Evolutionary conservation across 92 coral and sea anemone genomes (phyloP).

Genomic region (Zoanthus gigantus): DNA sequence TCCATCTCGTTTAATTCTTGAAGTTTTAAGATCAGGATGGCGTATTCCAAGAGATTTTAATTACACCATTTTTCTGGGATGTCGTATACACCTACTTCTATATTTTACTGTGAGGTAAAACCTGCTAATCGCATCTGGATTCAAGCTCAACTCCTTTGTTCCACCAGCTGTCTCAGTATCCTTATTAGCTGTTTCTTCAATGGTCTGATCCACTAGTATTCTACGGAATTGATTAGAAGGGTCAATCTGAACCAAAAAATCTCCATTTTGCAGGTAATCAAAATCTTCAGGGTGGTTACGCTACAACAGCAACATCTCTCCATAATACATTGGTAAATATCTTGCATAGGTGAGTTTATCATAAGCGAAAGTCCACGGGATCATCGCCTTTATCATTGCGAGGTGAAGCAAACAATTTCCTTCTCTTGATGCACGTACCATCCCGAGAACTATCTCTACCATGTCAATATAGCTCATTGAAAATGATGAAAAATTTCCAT

Average conservation of each 20-base stretch:
- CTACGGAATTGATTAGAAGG: conserved; percentile 15
- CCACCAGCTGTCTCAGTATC: conserved; percentile 16
- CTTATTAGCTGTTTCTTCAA: neutral
- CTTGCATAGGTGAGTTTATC: conserved; percentile 27
- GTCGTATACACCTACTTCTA: neutral
- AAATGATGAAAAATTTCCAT: conserved; percentile 30
- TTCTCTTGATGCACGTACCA: conserved; percentile 44
- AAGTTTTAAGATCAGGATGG: conserved; percentile 13
- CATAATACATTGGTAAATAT: conserved; percentile 22
- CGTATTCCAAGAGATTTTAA: neutral
- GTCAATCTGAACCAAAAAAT: neutral
- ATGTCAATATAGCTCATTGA: conserved; percentile 38
- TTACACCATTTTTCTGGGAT: conserved; percentile 27
- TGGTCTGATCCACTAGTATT: neutral
- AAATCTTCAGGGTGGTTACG: conserved; percentile 27
- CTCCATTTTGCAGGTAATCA: neutral
- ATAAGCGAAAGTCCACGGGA: conserved; percentile 50
- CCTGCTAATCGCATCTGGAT: conserved; percentile 33
- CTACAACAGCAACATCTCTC: neutral
- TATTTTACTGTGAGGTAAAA: conserved; percentile 36
- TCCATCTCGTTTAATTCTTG: conserved; percentile 34
- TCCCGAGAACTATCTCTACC: conserved; percentile 34
- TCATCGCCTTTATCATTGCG: conserved; percentile 43
- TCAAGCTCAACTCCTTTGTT: conserved; percentile 17
- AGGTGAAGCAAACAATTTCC: conserved; percentile 52